Evolutionary conservation across 2,797 vertebrate genomes (phyloP).

Genomic region (Capromys pilorides): DNA sequence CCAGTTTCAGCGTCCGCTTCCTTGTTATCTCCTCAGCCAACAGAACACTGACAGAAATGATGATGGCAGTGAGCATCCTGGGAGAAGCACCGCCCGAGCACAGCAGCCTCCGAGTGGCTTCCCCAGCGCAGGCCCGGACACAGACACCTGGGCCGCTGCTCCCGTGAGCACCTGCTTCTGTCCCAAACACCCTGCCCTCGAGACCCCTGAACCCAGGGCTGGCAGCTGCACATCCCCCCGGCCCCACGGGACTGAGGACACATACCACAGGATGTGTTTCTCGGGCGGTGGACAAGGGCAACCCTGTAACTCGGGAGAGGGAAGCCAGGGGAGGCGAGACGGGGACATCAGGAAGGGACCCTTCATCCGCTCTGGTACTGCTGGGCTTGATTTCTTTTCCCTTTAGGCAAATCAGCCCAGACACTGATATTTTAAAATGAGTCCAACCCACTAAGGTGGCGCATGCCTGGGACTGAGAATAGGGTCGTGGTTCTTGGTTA

Average conservation of each 20-base stretch:
- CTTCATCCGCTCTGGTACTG: background rate
- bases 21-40: constrained; percentile 51
- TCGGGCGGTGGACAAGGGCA: background rate
- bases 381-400: no score
- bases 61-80: background rate
- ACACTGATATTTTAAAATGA: background rate
- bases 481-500: background rate
- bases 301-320: background rate
- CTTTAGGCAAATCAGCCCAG: background rate
- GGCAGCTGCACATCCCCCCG: background rate
- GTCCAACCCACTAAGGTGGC: no score
- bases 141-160: background rate
- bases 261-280: background rate
- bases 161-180: background rate
- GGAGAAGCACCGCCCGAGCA: background rate
- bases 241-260: background rate
- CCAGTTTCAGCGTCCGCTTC: constrained; percentile 39
- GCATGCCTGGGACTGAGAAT: background rate
- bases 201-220: background rate
- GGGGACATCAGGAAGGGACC: background rate
- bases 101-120: background rate
- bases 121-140: background rate
- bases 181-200: fast-evolving
- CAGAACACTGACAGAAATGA: constrained; percentile 29
- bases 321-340: no score